phyloP scores from a whole-genome alignment of 2,888 invertebrate genomes.

The Dinocampus coccinellae region DNA sequence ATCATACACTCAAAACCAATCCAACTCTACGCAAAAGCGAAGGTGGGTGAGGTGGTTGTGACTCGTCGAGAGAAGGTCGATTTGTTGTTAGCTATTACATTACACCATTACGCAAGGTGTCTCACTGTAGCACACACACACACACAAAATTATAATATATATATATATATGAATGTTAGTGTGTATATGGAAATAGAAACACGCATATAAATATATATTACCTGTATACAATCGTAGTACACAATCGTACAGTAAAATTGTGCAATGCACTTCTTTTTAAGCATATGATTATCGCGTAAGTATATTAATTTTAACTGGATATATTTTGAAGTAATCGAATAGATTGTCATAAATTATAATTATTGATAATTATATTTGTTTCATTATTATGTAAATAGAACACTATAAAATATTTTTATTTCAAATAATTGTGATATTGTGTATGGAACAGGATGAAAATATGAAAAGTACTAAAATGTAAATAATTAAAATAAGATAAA shows the following conservation, averaged over 20 bases:
- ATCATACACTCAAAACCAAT: background rate
- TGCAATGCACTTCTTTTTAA: conserved; percentile 31
- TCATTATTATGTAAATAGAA: too few relatives aligned
- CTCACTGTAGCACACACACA: conserved; percentile 18
- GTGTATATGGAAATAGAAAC: too few relatives aligned
- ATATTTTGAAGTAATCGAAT: background rate
- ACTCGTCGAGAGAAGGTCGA: conserved; percentile 56
- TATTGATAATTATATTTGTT: background rate
- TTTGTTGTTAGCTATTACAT: conserved; percentile 59
- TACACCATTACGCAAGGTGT: conserved; percentile 62
- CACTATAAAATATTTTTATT: too few relatives aligned
- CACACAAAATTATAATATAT: background rate
- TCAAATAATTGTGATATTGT: too few relatives aligned
- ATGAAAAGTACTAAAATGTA: background rate
- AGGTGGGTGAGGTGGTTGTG: conserved; percentile 48
- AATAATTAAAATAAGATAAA: background rate
- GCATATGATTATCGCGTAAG: background rate
- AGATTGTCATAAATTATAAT: background rate
- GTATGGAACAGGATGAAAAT: too few relatives aligned
- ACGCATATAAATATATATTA: conserved; percentile 6
- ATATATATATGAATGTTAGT: too few relatives aligned
- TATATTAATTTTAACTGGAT: background rate
- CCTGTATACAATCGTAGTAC: background rate
- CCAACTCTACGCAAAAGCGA: background rate
- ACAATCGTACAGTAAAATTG: conserved; percentile 42